Base-by-base conservation (phyloP, 2,888 invertebrate genomes). In the Volucella inflata region DNA sequence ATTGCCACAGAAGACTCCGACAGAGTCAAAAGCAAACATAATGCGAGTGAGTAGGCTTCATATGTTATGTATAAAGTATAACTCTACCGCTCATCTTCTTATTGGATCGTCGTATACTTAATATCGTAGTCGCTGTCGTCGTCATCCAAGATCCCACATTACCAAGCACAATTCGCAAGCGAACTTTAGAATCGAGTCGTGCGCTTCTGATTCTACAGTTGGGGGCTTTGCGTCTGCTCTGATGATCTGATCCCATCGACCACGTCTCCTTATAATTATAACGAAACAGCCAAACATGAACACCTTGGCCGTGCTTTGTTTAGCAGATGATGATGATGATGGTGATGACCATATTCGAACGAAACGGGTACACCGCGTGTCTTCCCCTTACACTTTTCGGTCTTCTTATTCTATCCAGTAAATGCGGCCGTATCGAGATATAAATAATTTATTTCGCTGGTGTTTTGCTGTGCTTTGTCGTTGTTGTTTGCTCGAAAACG, bases 281-380 rank as follows among this genome's bases (percentile, higher is more conserved):
- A 21, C 67, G 55, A 84, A 68, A 67, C 75, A 57, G 50, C 79
- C 79, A 80, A 80, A 80, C 75, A 60, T 71, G 84, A 84, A 84
- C 84, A 84, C 84, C 79, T 84, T 84, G 84, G 70, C 71, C 75
- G 79, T 84, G 84, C 75, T 84, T 60, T 79, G 84, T 67, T 84
- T 84, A 79, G 79, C 84, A 40, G 70, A 78, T 74, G 83, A 78
- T 40, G 83, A 68, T 62, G 82, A 75, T 55, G 30, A 30, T 55
- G 70, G 50, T 51, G 71, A 70, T 64, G 82, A 75, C 60, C 75
- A 84, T 79, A 75, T 84, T 72, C n/a, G n/a, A n/a, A n/a, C n/a
- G 71, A 71, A 71, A 36, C 55, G 57, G 60, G 17, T 53, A 65
- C 12, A 36, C 65, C 16, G 53, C 42, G 55, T 42, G 71, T 72